Conservation (phyloP, 2,888 invertebrate species). For the Drosophila atripex region DNA sequence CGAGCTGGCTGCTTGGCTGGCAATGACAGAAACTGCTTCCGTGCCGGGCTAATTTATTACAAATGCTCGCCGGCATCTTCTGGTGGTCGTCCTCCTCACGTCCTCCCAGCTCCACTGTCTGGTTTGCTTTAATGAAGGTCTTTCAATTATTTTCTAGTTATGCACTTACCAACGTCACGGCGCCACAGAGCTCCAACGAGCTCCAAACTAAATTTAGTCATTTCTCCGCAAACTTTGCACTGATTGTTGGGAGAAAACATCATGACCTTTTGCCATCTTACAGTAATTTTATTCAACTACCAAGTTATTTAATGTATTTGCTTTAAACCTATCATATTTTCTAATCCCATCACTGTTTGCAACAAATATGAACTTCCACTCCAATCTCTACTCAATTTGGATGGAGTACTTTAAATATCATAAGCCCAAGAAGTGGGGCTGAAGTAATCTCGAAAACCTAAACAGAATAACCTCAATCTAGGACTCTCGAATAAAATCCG, state of each 20-base stretch:
- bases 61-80: conserved; percentile 44
- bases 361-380: conserved; percentile 16
- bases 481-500: conserved; percentile 4
- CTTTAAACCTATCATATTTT: background rate
- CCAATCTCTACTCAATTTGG: background rate
- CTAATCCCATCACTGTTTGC: conserved; percentile 4
- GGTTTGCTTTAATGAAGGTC: conserved; percentile 41
- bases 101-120: conserved; percentile 18
- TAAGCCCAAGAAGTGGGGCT: conserved; percentile 12
- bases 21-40: conserved; percentile 53
- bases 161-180: conserved; percentile 33
- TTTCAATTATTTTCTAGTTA: conserved; percentile 46
- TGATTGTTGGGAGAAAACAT: background rate
- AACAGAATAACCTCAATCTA: conserved; percentile 9
- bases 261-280: background rate
- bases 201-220: conserved; percentile 40
- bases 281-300: background rate
- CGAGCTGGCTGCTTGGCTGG: conserved; percentile 26
- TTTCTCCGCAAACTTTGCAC: conserved; percentile 14
- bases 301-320: background rate
- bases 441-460: conserved; percentile 25
- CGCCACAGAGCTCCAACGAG: conserved; percentile 29
- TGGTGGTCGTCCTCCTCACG: background rate
- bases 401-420: conserved; percentile 11
- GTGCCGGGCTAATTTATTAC: conserved; percentile 49